These are phyloP conservation scores for Phrynosoma platyrhinos DNA, from an alignment of 2,113 vertebrate genomes.

Conservation along the genomic window DNA sequence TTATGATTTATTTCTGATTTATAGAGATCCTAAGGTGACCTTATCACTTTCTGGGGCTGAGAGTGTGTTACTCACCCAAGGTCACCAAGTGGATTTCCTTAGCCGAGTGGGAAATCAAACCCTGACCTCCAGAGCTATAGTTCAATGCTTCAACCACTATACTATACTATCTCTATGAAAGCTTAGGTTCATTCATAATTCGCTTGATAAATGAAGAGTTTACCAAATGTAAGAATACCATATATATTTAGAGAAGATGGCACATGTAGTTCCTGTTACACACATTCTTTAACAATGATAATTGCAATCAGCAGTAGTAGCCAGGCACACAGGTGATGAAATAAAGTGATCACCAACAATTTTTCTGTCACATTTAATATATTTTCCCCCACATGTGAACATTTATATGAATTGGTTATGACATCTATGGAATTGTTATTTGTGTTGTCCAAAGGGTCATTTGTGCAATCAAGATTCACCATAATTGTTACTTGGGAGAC, in stretches of 20 bases:
- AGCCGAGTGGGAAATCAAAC: no score
- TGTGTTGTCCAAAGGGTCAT: background rate
- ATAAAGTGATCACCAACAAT: background rate
- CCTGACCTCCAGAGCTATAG: no score
- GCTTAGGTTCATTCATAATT: constrained; percentile 28
- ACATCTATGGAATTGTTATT: constrained; percentile 4
- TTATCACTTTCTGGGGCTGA: no score
- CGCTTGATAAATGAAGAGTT: constrained; percentile 22
- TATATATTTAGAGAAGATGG: constrained; percentile 8
- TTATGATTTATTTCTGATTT: no score
- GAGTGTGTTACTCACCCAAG: no score
- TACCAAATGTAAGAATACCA: constrained; percentile 16
- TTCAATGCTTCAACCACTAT: no score
- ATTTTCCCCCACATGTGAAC: background rate
- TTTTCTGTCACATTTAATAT: background rate
- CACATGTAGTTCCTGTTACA: constrained; percentile 1
- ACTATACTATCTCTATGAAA: background rate
- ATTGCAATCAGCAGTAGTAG: background rate
- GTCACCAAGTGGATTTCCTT: no score
- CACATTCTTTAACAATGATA: constrained; percentile 22
- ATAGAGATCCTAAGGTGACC: no score
- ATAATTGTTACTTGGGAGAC: background rate
- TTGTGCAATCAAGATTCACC: background rate
- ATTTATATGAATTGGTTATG: constrained; percentile 14
- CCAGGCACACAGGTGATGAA: background rate